Evolutionary conservation across 2,888 invertebrate genomes (phyloP).

Genomic region (Theretra japonica): DNA sequence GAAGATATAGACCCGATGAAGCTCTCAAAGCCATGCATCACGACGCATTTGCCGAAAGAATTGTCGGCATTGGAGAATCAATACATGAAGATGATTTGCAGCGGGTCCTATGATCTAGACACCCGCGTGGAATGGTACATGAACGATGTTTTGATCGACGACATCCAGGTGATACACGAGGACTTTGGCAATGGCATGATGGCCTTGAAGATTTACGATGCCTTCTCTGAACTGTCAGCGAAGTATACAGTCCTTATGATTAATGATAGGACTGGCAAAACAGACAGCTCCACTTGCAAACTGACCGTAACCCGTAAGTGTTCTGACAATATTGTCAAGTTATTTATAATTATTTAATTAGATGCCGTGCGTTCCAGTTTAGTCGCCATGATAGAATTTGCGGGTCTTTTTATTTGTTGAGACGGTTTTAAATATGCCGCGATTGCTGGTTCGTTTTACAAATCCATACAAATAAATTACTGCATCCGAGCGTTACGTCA

Average conservation of each 20-base stretch:
- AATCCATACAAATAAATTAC: too few species aligned
- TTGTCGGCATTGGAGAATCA: neutral
- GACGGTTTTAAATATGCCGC: too few species aligned
- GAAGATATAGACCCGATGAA: neutral
- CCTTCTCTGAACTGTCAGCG: neutral
- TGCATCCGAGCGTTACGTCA: too few species aligned
- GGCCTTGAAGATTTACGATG: neutral
- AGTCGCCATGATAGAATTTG: too few species aligned
- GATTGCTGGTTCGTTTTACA: too few species aligned
- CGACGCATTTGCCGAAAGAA: neutral
- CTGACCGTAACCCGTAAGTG: neutral
- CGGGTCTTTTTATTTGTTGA: too few species aligned
- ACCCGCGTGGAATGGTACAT: neutral
- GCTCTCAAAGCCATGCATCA: neutral
- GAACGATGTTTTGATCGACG: neutral
- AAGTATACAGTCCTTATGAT: neutral
- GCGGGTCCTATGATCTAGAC: neutral
- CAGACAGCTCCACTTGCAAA: neutral
- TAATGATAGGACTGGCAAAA: neutral
- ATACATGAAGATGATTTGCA: conserved; percentile 1
- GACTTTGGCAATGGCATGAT: conserved; percentile 4
- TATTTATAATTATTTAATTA: neutral
- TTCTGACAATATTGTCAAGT: too few species aligned
- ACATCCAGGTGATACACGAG: neutral
- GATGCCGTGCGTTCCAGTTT: too few species aligned